phyloP scores from a whole-genome alignment of 2,113 vertebrate genomes.

The Callipepla squamata region DNA sequence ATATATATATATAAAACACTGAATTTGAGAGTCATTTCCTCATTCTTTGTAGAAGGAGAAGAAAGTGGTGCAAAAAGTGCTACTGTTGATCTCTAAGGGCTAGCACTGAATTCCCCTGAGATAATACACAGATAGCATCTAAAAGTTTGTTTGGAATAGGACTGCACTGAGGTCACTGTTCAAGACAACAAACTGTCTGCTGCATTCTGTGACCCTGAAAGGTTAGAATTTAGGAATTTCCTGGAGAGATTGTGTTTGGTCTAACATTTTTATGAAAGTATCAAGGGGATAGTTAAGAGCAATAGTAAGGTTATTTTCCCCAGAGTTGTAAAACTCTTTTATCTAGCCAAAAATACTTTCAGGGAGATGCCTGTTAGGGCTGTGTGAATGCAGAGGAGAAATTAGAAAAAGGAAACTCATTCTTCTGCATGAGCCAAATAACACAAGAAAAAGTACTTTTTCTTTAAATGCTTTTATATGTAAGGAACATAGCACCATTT shows the following conservation, averaged over 20 bases:
- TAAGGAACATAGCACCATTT: background rate
- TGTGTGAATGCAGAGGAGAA: constrained; percentile 1
- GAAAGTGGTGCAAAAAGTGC: constrained; percentile 57
- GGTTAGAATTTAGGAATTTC: constrained; percentile 83
- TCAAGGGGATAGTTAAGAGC: constrained; percentile 72
- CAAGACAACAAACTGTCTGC: constrained; percentile 76
- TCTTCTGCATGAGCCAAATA: background rate
- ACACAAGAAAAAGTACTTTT: background rate
- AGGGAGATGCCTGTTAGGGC: constrained; percentile 6
- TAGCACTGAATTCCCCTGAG: constrained; percentile 59
- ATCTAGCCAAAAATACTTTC: constrained; percentile 69
- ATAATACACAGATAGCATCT: constrained; percentile 76
- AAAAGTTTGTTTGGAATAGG: constrained; percentile 80
- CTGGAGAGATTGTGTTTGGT: constrained; percentile 78
- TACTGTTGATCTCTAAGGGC: constrained; percentile 66
- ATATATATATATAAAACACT: constrained; percentile 37
- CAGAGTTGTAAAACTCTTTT: constrained; percentile 68
- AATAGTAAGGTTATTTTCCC: constrained; percentile 57
- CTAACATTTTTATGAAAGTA: constrained; percentile 75
- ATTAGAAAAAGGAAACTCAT: background rate
- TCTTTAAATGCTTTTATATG: background rate
- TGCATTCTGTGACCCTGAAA: constrained; percentile 79
- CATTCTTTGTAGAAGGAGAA: constrained; percentile 57
- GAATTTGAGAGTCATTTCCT: constrained; percentile 38
- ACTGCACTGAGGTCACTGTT: constrained; percentile 76